Base-by-base conservation (phyloP, 2,888 invertebrate genomes). In the Ariolimax columbianus region DNA sequence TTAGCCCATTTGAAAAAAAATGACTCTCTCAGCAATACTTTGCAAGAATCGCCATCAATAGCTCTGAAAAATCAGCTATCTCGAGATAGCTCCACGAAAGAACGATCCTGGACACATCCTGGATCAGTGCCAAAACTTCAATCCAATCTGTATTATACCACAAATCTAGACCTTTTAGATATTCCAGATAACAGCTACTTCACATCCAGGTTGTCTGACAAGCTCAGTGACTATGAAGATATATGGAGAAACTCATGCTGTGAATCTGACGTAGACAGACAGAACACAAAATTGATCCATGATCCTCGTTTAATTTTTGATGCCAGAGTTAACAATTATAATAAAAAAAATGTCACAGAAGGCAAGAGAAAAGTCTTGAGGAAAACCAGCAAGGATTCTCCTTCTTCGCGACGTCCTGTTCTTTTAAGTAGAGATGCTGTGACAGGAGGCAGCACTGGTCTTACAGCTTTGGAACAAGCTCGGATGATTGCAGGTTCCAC, bases 141-240 rank as follows among this genome's bases (percentile, higher is more conserved):
- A 82, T 87, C 90, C 78, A 90, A 89, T 70, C 77, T 90, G 23
- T 90, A 90, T 84, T 91, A 87, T 55, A 90, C 89, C 47, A 90
- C 90, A 0, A 88, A 91, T 19, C 82, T 90, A 68, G 90, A 90
- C 59, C 86, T 90, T 36, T 86, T 91, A 36, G 83, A 90, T 66
- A 88, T 90, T 82, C 90, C 92, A 14, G 91, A 91, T 51, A 90
- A 89, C 80, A 84, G 89, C 59, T 97, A 97, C 88, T 97, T 97
- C 93, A 95, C 97, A 90, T 97, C 97, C 94, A 97, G 97, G 0
- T 95, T 98, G 55, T 97, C 97, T 87, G 98, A 98, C 93, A 98
- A 98, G 95, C 96, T 97, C 75, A 98, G 98, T 91, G 98, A 98
- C 94, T 98, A 98, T 93, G 98, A 98, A 95, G 98, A 98, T 93